Base-by-base conservation (phyloP, 2,888 invertebrate genomes). In the Phengaris arion region DNA sequence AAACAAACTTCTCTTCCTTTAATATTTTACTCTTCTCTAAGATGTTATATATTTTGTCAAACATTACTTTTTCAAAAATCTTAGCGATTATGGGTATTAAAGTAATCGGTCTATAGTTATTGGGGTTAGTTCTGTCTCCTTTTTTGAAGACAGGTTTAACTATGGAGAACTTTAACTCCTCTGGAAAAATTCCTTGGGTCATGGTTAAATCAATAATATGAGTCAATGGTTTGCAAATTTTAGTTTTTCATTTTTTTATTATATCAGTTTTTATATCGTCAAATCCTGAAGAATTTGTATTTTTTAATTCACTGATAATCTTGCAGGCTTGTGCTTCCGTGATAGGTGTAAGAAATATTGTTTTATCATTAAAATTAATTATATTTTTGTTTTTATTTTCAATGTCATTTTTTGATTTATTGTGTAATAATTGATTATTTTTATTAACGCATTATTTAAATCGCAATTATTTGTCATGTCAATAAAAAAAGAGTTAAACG, bases 71-170 rank as follows among this genome's bases (percentile, higher is more conserved):
- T 22, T 22, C 22, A 22, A 22, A 22, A 22, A 22, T 22, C 22
- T 22, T 22, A 22, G 22, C 22, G 22, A 22, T 22, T 22, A 22
- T 22, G 22, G 22, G 22, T 22, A 22, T 22, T 22, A 22, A 22
- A 22, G 22, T 22, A 22, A 22, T 22, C 22, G 22, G 22, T 22
- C 22, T 22, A 22, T 22, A 22, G 22, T 55, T 54, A 73, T 35
- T 55, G 8, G 45, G 15, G 12, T 73, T 8, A 45, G 51, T 73
- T n/a, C 13, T 35, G 45, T 73, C 35, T 8, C 73, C 73, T 54
- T 73, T 73, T 55, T 73, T 73, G 45, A 54, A 55, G 13, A 73
- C 54, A 13, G 73, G 73, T 8, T 73, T 73, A 12, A 73, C 73
- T 55, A 73, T 55, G 13, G 73, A 73, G 13, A 22, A 54, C 15